Conservation (phyloP, 1,140 invertebrate genomes). For the Zaprionus ghesquierei region DNA sequence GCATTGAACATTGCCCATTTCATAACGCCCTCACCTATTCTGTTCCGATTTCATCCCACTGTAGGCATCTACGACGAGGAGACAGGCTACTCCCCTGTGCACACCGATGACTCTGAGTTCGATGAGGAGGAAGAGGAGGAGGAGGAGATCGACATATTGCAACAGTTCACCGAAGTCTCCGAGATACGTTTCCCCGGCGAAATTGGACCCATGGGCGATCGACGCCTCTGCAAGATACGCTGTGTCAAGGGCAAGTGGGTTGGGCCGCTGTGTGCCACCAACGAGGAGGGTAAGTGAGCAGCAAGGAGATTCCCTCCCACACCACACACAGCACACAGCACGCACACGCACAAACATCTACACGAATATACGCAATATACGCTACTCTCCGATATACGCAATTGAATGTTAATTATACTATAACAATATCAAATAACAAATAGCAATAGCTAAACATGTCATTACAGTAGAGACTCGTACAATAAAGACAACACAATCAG, state of each 20-base stretch:
- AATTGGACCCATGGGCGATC: slow-evolving; percentile 87
- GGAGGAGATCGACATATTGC: slow-evolving; percentile 76
- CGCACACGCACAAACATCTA: slow-evolving; percentile 17
- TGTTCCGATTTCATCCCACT: slow-evolving; percentile 53
- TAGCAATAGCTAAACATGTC: slow-evolving; percentile 50
- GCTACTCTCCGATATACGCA: slow-evolving; percentile 28
- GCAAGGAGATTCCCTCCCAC: too few relatives aligned
- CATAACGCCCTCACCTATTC: slow-evolving; percentile 76
- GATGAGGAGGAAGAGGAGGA: slow-evolving; percentile 81
- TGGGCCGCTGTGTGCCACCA: slow-evolving; percentile 87
- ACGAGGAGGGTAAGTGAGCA: slow-evolving; percentile 83
- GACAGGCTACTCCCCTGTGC: slow-evolving; percentile 65
- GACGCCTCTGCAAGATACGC: slow-evolving; percentile 90
- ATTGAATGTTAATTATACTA: slow-evolving; percentile 41
- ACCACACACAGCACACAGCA: slow-evolving; percentile 11
- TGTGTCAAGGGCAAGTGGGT: slow-evolving; percentile 91
- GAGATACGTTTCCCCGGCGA: slow-evolving; percentile 88
- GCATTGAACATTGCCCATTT: slow-evolving; percentile 79
- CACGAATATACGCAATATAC: slow-evolving; percentile 2
- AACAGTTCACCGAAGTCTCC: slow-evolving; percentile 82
- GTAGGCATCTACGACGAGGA: slow-evolving; percentile 80
- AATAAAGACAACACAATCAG: slow-evolving; percentile 68
- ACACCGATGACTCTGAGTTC: slow-evolving; percentile 70
- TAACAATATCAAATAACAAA: slow-evolving; percentile 20
- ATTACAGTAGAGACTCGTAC: slow-evolving; percentile 53